Base-by-base conservation (phyloP, 2,797 vertebrate genomes). In the Pagetopsis macropterus region DNA sequence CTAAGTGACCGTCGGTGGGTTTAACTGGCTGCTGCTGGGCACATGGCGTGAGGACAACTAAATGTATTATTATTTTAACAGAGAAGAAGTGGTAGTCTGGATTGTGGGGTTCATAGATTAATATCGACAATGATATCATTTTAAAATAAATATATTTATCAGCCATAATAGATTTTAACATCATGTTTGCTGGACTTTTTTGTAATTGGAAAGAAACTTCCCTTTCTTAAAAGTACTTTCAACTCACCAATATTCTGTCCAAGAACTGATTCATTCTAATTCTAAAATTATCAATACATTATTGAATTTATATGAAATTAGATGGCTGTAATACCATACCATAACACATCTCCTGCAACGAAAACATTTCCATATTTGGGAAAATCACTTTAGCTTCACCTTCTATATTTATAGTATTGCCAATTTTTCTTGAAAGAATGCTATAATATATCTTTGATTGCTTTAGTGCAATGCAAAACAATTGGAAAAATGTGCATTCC, bases 201-300 rank as follows among this genome's bases (percentile, higher is more conserved):
- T 61, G 31, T 63, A 59, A 15, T 49, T 45, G 14, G 21, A 52
- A 43, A 40, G 17, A 68, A 69, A 31, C 37, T 14, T 50, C 14
- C 31, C 3, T 0, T 9, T 63, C 7, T 56, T 19, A 52, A 52
- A 48, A 10, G 17, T 65, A 0, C 2, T 12, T 69, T 13, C 15
- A 23, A 52, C 23, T 23, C 75, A 66, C 14, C 75, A 51, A 57
- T 33, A 40, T 5, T 67, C 62, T 82, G 65, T 57, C 79, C 54
- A 59, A 55, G 10, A 67, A 68, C 33, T 73, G 78, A 92, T 90
- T 84, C 27, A 90, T 82, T 76, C 51, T 76, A 3, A 3, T 57
- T 6, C 62, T 46, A 65, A 81, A 87, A 81, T 87, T 72, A 91
- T 78, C 44, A 75, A 90, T 87, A 78, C 71, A 81, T 88, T 85